A percentile compares a stretch with the other conserved stretches of the same genome.
Evolutionary conservation across 2,797 vertebrate species (phyloP).

Genomic region (Intellagama lesueurii): DNA sequence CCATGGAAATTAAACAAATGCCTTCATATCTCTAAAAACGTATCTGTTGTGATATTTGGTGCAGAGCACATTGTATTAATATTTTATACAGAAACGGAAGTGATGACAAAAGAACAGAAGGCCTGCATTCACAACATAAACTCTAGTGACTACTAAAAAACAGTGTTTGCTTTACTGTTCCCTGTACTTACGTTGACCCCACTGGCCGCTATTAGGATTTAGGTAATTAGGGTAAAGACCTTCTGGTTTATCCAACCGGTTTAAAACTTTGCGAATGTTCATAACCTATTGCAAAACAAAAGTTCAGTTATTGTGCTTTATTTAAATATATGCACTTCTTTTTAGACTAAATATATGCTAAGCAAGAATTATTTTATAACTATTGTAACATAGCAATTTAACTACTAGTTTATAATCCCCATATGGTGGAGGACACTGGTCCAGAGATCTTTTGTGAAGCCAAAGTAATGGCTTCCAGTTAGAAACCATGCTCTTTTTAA

Average conservation of each 20-base stretch:
- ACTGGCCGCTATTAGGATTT: slow-evolving; percentile 98
- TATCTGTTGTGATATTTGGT: not conserved
- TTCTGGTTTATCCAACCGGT: slow-evolving; percentile 94
- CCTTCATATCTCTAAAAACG: not conserved
- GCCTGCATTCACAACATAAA: not conserved
- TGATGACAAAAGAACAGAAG: not conserved
- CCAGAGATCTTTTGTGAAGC: too few species aligned
- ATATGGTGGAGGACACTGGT: not conserved
- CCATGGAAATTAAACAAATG: not conserved
- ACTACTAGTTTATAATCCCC: not conserved
- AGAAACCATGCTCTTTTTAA: not conserved
- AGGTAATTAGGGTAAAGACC: slow-evolving; percentile 98
- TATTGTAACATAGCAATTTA: not conserved
- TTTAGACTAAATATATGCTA: too few species aligned
- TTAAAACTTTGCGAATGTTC: slow-evolving; percentile 95
- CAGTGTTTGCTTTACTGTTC: not conserved
- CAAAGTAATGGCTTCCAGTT: not conserved
- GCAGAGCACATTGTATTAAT: not conserved
- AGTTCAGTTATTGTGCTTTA: not conserved
- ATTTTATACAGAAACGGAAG: not conserved
- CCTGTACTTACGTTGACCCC: slow-evolving; percentile 96
- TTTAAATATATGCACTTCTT: not conserved
- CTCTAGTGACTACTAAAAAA: not conserved
- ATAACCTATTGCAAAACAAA: slow-evolving; percentile 84
- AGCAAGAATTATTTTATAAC: not conserved